Evolutionary conservation across 2,888 invertebrate species (phyloP).

Genomic region (Drosophila buzzatii): DNA sequence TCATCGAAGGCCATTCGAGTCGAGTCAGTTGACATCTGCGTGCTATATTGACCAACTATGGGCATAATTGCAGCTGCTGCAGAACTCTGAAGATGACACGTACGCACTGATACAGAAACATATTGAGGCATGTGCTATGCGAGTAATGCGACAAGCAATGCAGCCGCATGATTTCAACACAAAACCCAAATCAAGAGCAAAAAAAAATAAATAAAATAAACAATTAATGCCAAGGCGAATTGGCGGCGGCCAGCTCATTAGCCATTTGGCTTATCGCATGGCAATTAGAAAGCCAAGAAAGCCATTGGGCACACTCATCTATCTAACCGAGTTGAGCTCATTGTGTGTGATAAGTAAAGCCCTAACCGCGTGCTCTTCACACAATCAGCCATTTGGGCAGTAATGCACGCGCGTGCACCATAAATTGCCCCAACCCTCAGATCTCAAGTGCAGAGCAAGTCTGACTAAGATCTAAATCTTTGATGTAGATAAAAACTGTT

Average conservation of each 20-base stretch:
- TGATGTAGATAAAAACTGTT: background rate
- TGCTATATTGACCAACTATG: constrained; percentile 56
- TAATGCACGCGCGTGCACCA: constrained; percentile 13
- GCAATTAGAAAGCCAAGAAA: constrained; percentile 54
- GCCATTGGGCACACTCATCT: constrained; percentile 29
- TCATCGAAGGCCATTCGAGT: constrained; percentile 47
- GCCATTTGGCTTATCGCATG: constrained; percentile 32
- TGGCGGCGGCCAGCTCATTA: constrained; percentile 18
- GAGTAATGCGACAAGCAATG: constrained; percentile 47
- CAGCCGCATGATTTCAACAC: constrained; percentile 28
- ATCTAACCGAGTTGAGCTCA: constrained; percentile 17
- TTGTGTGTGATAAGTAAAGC: constrained; percentile 51
- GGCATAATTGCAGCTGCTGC: constrained; percentile 27
- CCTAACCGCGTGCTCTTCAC: constrained; percentile 27
- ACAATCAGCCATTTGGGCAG: constrained; percentile 26
- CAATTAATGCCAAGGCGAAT: constrained; percentile 63
- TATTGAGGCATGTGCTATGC: constrained; percentile 37
- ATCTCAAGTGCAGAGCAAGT: constrained; percentile 5
- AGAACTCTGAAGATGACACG: constrained; percentile 47
- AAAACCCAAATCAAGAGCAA: background rate
- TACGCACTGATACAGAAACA: constrained; percentile 38
- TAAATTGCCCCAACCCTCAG: background rate
- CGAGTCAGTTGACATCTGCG: constrained; percentile 52
- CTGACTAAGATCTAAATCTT: constrained; percentile 18
- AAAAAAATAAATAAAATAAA: background rate